Base-by-base conservation (phyloP, 2,113 vertebrate genomes). In the Chamaetylas fuelleborni region DNA sequence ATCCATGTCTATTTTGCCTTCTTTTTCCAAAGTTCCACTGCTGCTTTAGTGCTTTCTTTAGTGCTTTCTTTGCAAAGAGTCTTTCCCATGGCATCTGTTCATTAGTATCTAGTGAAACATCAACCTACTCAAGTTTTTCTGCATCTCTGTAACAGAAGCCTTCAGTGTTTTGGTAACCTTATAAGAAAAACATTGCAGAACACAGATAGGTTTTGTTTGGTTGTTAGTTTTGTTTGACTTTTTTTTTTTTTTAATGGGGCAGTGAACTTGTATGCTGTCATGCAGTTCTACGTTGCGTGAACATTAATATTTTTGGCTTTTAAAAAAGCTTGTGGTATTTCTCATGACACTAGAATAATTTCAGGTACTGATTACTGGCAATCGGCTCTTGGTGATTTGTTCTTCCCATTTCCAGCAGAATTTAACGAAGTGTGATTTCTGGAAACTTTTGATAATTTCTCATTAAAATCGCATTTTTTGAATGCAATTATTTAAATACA, bases 351-450 rank as follows among this genome's bases (percentile, higher is more conserved):
- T 77, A 67, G 64, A 96, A 96, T 86, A 96, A 95, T 94, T 97
- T 87, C 96, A 97, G 91, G 88, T 96, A 90, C 79, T 96, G 93
- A 96, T 97, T 96, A 86, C 69, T 96, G 95, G 19, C 53, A 91
- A 87, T 95, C 96, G 82, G 77, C 71, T 96, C 87, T 96, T 98
- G 74, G 73, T 95, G 91, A 96, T 97, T 97, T 97, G 70, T 72
- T 97, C 73, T 97, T 97, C 90, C 92, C 90, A 92, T 97, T 98
- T 97, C 89, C 12, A 36, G 43, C 79, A 94, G 96, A 94, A 94
- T 96, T 96, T 97, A 96, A 94, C 77, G 79, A 96, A 95, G 62
- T 96, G 72, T 88, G 89, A 91, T 97, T 97, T 97, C 94, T 97
- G 91, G 91, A 97, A 97, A 90, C 84, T 95, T 85, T 93, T 96